Conservation (phyloP, 2,797 vertebrate genomes). For the Rhinogobio ventralis region DNA sequence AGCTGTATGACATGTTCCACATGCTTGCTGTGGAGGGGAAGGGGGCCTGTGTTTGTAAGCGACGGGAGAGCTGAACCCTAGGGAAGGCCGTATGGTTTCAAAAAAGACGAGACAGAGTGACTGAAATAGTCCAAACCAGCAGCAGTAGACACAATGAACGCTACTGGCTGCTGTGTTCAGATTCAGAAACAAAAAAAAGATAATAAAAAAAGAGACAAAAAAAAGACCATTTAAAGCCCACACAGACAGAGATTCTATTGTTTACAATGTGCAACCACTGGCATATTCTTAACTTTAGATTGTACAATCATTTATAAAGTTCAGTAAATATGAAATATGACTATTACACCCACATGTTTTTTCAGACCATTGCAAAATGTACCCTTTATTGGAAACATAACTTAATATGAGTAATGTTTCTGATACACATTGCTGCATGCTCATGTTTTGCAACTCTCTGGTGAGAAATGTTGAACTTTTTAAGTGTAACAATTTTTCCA, state of each 20-base stretch:
- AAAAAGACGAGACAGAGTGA: slow-evolving; percentile 31
- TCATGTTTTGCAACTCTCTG: slow-evolving; percentile 56
- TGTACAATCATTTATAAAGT: slow-evolving; percentile 34
- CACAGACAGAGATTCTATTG: slow-evolving; percentile 14
- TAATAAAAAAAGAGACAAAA: not conserved
- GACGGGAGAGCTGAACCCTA: slow-evolving; percentile 51
- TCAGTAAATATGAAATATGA: slow-evolving; percentile 33
- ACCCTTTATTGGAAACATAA: slow-evolving; percentile 45
- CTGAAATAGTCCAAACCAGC: slow-evolving; percentile 33
- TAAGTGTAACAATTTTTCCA: slow-evolving; percentile 50
- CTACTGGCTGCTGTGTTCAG: slow-evolving; percentile 2
- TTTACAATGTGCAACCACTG: slow-evolving; percentile 24
- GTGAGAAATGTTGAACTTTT: slow-evolving; percentile 51
- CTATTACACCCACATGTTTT: slow-evolving; percentile 29
- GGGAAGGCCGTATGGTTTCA: slow-evolving; percentile 47
- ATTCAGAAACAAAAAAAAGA: not conserved
- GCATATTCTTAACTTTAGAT: slow-evolving; percentile 27
- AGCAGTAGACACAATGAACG: slow-evolving; percentile 4
- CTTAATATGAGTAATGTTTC: slow-evolving; percentile 44
- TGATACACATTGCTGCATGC: slow-evolving; percentile 38
- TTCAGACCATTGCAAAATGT: slow-evolving; percentile 32
- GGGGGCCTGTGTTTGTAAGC: slow-evolving; percentile 33
- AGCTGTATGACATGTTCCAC: slow-evolving; percentile 65
- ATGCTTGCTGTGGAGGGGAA: slow-evolving; percentile 54
- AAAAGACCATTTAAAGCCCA: not conserved